Evolutionary conservation across 2,797 vertebrate species (phyloP).

Genomic region (Geotrypetes seraphini): DNA sequence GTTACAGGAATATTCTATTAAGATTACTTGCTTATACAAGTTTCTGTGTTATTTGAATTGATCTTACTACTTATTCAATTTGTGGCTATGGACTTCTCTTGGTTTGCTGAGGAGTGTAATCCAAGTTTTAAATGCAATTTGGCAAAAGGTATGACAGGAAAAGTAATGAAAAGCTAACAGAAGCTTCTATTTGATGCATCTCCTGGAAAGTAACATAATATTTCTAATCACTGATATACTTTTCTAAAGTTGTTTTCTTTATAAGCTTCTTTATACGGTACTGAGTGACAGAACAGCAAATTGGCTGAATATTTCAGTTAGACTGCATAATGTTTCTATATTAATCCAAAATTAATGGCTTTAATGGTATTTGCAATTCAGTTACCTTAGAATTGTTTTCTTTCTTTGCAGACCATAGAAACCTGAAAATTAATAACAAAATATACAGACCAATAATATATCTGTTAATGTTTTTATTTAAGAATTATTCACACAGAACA

Average conservation of each 20-base stretch:
- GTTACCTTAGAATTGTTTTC: too few species aligned
- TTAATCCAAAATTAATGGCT: too few species aligned
- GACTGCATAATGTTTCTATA: too few species aligned
- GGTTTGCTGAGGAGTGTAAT: conserved; percentile 23
- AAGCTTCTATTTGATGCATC: conserved; percentile 2
- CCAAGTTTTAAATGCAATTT: conserved; percentile 25
- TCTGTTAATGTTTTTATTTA: too few species aligned
- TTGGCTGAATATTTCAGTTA: too few species aligned
- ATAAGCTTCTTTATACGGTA: too few species aligned
- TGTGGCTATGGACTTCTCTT: conserved; percentile 21
- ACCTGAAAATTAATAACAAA: too few species aligned
- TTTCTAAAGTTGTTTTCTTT: conserved; percentile 7
- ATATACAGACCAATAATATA: too few species aligned
- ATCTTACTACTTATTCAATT: conserved; percentile 42
- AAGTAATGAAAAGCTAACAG: conserved; percentile 10
- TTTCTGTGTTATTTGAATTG: conserved; percentile 39
- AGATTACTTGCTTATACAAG: conserved; percentile 33
- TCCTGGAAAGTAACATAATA: conserved; percentile 8
- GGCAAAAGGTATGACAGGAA: conserved; percentile 6
- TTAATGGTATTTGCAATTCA: too few species aligned
- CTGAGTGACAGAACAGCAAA: too few species aligned
- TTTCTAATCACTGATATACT: conserved; percentile 4
- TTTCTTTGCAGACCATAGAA: too few species aligned
- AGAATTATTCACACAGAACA: too few species aligned
- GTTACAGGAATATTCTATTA: conserved; percentile 23